Percentiles rank a stretch among this genome's conserved stretches.
These are phyloP conservation scores for Lepus europaeus DNA, from an alignment of 2,113 vertebrate species.

Conservation along the genomic window DNA sequence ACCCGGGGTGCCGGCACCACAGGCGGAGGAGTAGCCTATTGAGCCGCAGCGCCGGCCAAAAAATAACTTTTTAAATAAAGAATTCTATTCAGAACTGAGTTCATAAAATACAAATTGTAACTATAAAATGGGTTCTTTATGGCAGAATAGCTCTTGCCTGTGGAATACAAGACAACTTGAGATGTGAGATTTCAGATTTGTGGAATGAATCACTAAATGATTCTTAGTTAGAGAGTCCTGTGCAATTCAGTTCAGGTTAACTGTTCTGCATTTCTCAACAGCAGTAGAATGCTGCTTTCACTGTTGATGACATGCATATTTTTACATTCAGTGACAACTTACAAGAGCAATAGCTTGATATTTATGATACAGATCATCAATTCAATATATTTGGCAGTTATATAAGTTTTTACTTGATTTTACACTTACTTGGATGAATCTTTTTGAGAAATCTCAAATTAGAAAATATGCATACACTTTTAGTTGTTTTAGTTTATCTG, in stretches of 20 bases:
- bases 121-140: neutral
- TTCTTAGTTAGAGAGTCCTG: neutral
- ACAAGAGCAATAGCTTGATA: neutral
- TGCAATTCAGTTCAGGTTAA: neutral
- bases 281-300: neutral
- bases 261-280: neutral
- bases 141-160: neutral
- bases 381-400: neutral
- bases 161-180: neutral
- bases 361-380: neutral
- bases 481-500: neutral
- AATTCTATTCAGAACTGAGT: neutral
- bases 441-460: neutral
- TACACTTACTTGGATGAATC: neutral
- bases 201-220: neutral
- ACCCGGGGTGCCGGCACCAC: no score
- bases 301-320: neutral
- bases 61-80: neutral
- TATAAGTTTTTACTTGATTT: neutral
- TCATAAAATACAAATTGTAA: neutral
- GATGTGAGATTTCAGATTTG: neutral
- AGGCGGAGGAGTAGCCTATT: no score
- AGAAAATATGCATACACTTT: neutral
- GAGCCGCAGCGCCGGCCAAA: no score
- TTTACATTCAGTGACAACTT: neutral